Evolutionary conservation across 2,113 vertebrate genomes (phyloP).

Genomic region (Gadus macrocephalus): DNA sequence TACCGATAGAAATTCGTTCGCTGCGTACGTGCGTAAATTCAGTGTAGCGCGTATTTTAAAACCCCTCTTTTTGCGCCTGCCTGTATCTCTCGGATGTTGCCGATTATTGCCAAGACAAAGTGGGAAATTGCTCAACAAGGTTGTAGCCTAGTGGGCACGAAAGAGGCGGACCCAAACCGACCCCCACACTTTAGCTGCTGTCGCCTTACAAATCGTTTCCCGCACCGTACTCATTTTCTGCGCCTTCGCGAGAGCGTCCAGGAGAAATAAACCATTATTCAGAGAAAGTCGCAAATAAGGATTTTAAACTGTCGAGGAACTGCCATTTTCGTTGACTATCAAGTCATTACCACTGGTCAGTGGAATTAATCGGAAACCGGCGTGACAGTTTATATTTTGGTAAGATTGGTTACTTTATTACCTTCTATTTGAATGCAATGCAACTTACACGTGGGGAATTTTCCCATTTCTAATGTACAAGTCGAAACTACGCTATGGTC

Average conservation of each 20-base stretch:
- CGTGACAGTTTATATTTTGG: not conserved
- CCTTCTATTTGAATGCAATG: too few relatives aligned
- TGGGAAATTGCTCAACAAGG: not conserved
- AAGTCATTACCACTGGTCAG: slow-evolving; percentile 12
- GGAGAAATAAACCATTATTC: not conserved
- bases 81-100: not conserved
- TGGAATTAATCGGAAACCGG: slow-evolving; percentile 44
- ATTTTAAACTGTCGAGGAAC: not conserved
- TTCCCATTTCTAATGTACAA: too few relatives aligned
- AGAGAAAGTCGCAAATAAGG: not conserved
- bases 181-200: slow-evolving; percentile 53
- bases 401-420: too few relatives aligned
- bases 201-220: slow-evolving; percentile 48
- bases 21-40: too few relatives aligned
- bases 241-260: too few relatives aligned
- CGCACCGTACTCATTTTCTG: too few relatives aligned
- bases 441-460: too few relatives aligned
- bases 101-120: not conserved
- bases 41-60: too few relatives aligned
- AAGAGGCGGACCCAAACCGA: slow-evolving; percentile 61
- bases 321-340: not conserved
- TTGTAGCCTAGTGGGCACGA: not conserved
- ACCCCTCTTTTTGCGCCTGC: not conserved
- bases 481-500: too few relatives aligned
- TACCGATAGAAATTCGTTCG: too few relatives aligned